Evolutionary conservation across 1,140 invertebrate species (phyloP).

Genomic region (Plectrocnemia conspersa): DNA sequence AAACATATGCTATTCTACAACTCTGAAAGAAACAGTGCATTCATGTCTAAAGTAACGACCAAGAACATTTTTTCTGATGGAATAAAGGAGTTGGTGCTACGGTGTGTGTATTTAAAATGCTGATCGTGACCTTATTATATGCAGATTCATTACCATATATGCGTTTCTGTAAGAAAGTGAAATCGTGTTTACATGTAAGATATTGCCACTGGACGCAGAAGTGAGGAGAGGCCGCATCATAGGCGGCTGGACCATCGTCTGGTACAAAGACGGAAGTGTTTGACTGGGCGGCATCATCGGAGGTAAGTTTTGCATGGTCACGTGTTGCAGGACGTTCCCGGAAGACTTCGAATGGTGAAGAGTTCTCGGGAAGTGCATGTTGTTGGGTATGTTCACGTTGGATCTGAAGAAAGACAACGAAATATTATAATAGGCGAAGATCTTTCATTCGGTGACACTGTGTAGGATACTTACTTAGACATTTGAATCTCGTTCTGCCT

Average conservation of each 20-base stretch:
- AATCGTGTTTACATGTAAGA: conserved; percentile 59
- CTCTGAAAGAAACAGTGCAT: too few relatives aligned
- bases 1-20: too few relatives aligned
- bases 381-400: conserved; percentile 35
- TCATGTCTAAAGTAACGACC: too few relatives aligned
- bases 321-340: conserved; percentile 55
- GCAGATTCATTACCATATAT: too few relatives aligned
- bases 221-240: conserved; percentile 52
- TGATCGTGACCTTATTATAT: too few relatives aligned
- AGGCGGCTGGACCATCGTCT: conserved; percentile 35
- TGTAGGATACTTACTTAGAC: conserved; percentile 50
- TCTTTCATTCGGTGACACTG: neutral
- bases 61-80: too few relatives aligned
- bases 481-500: conserved; percentile 58
- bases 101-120: too few relatives aligned
- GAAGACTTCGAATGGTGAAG: conserved; percentile 60
- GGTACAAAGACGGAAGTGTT: conserved; percentile 37
- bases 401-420: conserved; percentile 22
- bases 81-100: too few relatives aligned
- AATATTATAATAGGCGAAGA: neutral
- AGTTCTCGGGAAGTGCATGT: conserved; percentile 43
- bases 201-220: conserved; percentile 61
- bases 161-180: too few relatives aligned
- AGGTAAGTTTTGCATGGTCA: conserved; percentile 36
- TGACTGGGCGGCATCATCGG: conserved; percentile 26